Percentiles rank a stretch among this genome's conserved stretches.
Conservation (phyloP, 2,113 vertebrate genomes). For the Pogona vitticeps region DNA sequence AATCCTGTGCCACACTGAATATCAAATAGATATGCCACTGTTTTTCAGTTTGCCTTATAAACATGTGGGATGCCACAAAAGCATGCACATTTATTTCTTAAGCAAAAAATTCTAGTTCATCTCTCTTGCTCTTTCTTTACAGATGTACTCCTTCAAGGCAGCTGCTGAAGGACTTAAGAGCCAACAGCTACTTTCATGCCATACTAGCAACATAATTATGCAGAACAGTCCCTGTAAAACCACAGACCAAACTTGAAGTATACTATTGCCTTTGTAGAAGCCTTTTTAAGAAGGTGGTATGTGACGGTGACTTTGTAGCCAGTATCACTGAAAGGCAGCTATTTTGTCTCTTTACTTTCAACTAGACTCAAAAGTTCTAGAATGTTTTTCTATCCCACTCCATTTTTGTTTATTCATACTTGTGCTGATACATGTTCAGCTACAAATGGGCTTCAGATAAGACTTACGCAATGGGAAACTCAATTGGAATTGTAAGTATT, state of each 20-base stretch:
- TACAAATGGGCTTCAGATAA: neutral
- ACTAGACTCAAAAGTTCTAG: neutral
- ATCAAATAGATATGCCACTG: neutral
- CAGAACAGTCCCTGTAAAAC: conserved; percentile 5
- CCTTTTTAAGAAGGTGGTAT: neutral
- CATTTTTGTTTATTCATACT: neutral
- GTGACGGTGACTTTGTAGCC: neutral
- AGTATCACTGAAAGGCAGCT: neutral
- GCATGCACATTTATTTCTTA: conserved; percentile 27
- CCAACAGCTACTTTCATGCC: conserved; percentile 20
- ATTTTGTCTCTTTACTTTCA: neutral
- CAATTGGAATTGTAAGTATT: neutral
- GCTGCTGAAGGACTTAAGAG: conserved; percentile 29
- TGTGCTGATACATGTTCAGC: neutral
- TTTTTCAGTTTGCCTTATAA: neutral
- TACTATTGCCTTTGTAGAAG: conserved; percentile 16
- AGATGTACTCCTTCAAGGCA: conserved; percentile 5
- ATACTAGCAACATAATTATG: conserved; percentile 9
- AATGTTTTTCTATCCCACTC: neutral
- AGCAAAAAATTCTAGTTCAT: conserved; percentile 44
- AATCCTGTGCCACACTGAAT: neutral
- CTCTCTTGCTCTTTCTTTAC: conserved; percentile 22
- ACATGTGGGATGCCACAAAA: neutral
- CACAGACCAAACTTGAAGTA: accelerated
- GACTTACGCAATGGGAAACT: neutral